Evolutionary conservation across 2,888 invertebrate genomes (phyloP), one percentile per base, ranked within the genome.

Genomic region (Diaperis boleti): DNA sequence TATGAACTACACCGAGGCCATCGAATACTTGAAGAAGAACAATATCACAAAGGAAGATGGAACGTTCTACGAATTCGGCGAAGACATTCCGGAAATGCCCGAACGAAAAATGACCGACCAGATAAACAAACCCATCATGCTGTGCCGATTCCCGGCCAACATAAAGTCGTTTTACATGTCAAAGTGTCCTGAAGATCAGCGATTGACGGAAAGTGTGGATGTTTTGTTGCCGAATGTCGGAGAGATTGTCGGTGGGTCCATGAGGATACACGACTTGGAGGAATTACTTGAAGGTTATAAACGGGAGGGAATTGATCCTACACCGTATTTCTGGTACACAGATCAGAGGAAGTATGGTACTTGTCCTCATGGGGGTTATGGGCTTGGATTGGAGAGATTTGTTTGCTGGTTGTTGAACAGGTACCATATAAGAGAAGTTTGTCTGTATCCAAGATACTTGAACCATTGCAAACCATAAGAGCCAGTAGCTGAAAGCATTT

Each of bases 81-180:
- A 99, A 92, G 98, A 98, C 77, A 98, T 98, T 77, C 98, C 98
- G 0, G 99, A 99, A 83, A 96, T 94, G 85, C 98, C 99, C 0
- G 99, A 99, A 80, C 88, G 99, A 57, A 95, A 95, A 83, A 99
- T 99, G 99, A 99, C 98, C 0, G 99, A 99, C 79, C 82, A 90
- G 66, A 96, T 99, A 64, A 95, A 95, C 71, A 93, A 92, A 72
- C 98, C 98, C 0, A 98, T 99, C 65, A 90, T 99, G 83, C 84
- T 99, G 59, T 95, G 95, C 79, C 89, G 94, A 65, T 99, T 99
- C 81, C 98, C 98, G 0, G 91, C 91, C 0, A 92, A 91, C 73
- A 98, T 99, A 70, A 99, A 99, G 82, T 92, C 98, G 0, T 99
- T 99, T 84, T 99, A 99, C 83, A 99, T 99, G 99, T 87, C 89